Conservation (phyloP, 53 echinoderm and acorn worm genomes). For the Echinarachnius parma region DNA sequence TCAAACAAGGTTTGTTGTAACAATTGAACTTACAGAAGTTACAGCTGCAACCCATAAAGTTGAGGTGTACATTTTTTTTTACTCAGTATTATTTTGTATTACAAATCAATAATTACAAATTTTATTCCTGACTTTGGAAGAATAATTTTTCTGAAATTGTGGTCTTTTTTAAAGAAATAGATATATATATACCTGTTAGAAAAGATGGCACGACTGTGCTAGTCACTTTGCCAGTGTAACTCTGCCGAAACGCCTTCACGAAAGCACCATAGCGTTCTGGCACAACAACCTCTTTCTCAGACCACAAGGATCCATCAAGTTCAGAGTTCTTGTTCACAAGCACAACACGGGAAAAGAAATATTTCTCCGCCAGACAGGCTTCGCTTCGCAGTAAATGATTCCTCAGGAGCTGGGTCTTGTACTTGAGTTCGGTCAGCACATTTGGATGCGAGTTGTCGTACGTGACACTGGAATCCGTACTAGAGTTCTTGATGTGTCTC, state of each 20-base stretch:
- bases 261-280: conserved; percentile 57
- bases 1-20: too few species aligned
- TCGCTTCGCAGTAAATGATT: conserved; percentile 76
- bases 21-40: too few species aligned
- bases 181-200: conserved; percentile 79
- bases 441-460: conserved; percentile 73
- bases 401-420: conserved; percentile 79
- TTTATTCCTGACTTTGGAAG: too few species aligned
- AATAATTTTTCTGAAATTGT: too few species aligned
- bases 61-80: too few species aligned
- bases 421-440: conserved; percentile 54
- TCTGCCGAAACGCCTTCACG: conserved; percentile 64
- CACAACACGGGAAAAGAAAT: conserved; percentile 81
- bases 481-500: conserved; percentile 53
- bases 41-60: too few species aligned
- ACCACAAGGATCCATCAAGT: conserved; percentile 52
- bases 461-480: conserved; percentile 42
- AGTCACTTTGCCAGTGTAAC: conserved; percentile 66
- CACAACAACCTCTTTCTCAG: conserved; percentile 65
- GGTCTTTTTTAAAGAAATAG: too few species aligned
- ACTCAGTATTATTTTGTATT: too few species aligned
- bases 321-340: conserved; percentile 65
- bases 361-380: conserved; percentile 72
- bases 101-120: too few species aligned
- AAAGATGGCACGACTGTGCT: conserved; percentile 82